phyloP scores from a whole-genome alignment of 35 echinoderm and acorn worm species.

The Apostichopus japonicus region DNA sequence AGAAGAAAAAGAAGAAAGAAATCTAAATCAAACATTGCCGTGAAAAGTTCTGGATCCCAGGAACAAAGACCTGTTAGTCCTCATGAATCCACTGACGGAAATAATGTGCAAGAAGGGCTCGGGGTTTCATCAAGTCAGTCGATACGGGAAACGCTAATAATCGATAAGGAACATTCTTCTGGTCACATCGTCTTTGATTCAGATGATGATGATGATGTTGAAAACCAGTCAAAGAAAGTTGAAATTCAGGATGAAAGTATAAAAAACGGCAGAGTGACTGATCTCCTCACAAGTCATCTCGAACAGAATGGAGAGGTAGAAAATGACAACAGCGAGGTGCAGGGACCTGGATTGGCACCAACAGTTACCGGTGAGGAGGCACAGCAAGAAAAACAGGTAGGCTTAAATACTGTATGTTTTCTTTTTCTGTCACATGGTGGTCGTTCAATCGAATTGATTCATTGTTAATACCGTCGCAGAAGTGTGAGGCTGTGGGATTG shows the following conservation, averaged over 20 bases:
- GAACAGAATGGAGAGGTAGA: neutral
- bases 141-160: neutral
- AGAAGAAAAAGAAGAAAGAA: constrained; percentile 13
- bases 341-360: neutral
- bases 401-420: no score
- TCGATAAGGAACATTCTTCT: neutral
- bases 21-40: neutral
- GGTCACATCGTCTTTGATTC: constrained; percentile 46
- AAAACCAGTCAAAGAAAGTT: neutral
- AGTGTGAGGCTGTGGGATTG: no score
- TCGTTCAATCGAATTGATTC: no score
- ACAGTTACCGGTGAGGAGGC: neutral
- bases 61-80: no score
- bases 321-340: no score
- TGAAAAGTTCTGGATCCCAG: no score
- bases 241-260: neutral
- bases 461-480: no score
- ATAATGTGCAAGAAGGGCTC: neutral
- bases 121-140: neutral
- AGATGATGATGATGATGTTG: neutral
- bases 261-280: neutral
- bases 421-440: no score
- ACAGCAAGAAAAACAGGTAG: no score
- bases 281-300: neutral
- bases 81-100: neutral